Base-by-base conservation (phyloP, 2,113 vertebrate species). In the Aegithalos caudatus region DNA sequence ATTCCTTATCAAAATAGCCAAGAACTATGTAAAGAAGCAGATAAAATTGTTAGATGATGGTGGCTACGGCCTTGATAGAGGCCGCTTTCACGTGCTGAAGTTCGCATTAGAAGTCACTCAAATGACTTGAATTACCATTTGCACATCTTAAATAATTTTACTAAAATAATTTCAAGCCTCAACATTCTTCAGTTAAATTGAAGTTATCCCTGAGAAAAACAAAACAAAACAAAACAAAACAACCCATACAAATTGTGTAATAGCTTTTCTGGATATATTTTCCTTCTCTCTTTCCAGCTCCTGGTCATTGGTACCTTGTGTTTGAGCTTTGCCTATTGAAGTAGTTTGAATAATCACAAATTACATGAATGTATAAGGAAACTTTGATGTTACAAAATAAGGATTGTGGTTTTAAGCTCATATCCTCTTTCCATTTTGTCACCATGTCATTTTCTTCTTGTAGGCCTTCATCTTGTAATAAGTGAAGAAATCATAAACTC, bases 361-460 rank as follows among this genome's bases (percentile, higher is more conserved):
- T 64, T 1, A 44, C 33, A n/a, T 0, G 2, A 69, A 51, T 3
- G 3, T 25, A 12, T 56, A 65, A 69, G 14, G 48, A 84, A 58
- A 57, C 23, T 64, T 76, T 12, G 18, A 16, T 66, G 64, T 42
- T 73, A 37, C 17, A 80, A 69, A 90, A 33, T 38, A 57, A 69
- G 45, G 20, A 48, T 12, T 45, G 9, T 9, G 6, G 4, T 38
- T 86, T 82, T 76, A 51, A 89, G 53, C 12, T 87, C 6, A 14
- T 69, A 51, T 28, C 10, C 7, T 50, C 10, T 48, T 56, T 76
- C 53, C 3, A 2, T 86, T 88, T 67, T 56, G 17, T 35, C 10
- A 37, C 13, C 0, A 0, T 88, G 23, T 88, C 1, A 16, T 70
- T 76, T 87, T 37, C 40, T 80, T 76, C 50, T 82, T 0, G 0